Evolutionary conservation across 35 echinoderm and acorn worm species (phyloP), one percentile per base, ranked within the genome.

Genomic region (Diadema setosum): DNA sequence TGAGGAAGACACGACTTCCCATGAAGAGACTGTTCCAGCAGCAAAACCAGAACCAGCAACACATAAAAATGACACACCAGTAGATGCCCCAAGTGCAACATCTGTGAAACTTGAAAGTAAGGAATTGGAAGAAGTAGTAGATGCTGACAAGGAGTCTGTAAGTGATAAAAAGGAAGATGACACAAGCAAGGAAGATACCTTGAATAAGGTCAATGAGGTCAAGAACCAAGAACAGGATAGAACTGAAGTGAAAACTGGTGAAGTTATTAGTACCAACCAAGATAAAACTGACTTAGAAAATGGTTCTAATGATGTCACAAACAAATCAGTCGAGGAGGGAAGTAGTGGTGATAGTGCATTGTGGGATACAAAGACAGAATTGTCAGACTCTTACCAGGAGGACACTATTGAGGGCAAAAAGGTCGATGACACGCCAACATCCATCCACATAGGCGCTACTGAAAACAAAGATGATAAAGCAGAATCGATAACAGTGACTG

Each of bases 341-440:
- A 83, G 59, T 84, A 78, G 27, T 78, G 73, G 73, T 78, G 73
- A 78, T 78, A 78, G 73, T 44, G 73, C 73, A 44, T 44, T 78
- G 73, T 78, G 73, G 73, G 73, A 78, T 25, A 75, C 56, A 3
- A 61, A 74, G 64, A 46, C 42, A 52, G 69, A 88, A 76, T 43
- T 48, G 50, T 78, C 85, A 40, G 46, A 45, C 46, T 69, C 36
- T 3, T 73, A 33, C 70, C 40, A 78, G 44, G 69, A 83, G 48
- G 82, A 91, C n/a, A 73, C 75, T 14, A 39, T 75, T 61, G 80
- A 90, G 29, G 65, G 40, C 33, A 85, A 91, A 85, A 69, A 65
- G 82, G 52, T 76, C 37, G 48, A 40, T 35, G 65, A 73, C n/a
- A n/a, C n/a, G n/a, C n/a, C n/a, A n/a, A n/a, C n/a, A n/a, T n/a